Base-by-base conservation (phyloP, 2,888 invertebrate genomes). In the Acrobasis suavella region DNA sequence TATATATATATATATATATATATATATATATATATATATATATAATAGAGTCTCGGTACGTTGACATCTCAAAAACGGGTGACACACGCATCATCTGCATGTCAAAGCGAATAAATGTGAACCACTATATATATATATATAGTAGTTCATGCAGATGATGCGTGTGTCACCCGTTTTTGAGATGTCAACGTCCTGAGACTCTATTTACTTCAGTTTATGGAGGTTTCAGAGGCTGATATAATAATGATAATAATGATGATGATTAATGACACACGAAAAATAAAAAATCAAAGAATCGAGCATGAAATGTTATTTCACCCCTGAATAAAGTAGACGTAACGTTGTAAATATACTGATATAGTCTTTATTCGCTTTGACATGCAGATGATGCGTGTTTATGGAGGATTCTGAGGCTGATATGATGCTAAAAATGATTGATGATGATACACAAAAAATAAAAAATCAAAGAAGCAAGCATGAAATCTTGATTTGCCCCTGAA, bases 31-130 rank as follows among this genome's bases (percentile, higher is more conserved):
- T n/a, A n/a, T n/a, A n/a, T n/a, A n/a, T n/a, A n/a, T n/a, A n/a
- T n/a, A n/a, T n/a, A 42, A 10, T 5, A 42, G 42, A 12, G 42
- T 12, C 2, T 22, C 32, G 12, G 14, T 1, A 14, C 14, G 42
- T 10, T 42, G 42, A 8, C 10, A 10, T 42, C 22, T 51, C 51
- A 32, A 52, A 52, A 32, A 8, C 32, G 7, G 0, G 14, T 1
- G 10, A 16, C 50, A 16, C 7, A 51, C 51, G 12, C 9, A 32
- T 42, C 42, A 56, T 56, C 42, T 56, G 10, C 42, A 56, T 42
- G 39, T 42, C 56, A 56, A 56, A 56, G 56, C 12, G 10, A 56
- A 42, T 56, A 56, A 56, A 56, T n/a, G n/a, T n/a, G n/a, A n/a
- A n/a, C n/a, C n/a, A n/a, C n/a, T n/a, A n/a, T n/a, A n/a, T n/a